Base-by-base conservation (phyloP, 1,140 invertebrate genomes). In the Manduca sexta region DNA sequence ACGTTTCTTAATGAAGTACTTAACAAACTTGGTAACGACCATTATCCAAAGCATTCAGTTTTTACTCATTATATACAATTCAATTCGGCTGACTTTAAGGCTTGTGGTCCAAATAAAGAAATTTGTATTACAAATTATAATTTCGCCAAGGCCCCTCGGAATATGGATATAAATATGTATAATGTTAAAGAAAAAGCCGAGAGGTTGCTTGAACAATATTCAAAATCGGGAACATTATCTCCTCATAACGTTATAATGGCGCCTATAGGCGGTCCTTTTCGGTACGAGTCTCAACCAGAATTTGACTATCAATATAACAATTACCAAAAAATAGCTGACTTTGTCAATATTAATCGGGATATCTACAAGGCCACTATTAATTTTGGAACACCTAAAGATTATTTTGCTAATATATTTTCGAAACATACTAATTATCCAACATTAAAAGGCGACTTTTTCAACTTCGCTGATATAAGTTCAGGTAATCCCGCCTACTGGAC, bases 301-400 rank as follows among this genome's bases (percentile, higher is more conserved):
- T 95, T 94, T 91, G 92, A 95, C 65, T 94, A 94, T 68, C 95
- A 97, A 69, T 95, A 94, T 64, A 89, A 88, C 15, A 96, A 95
- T 69, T 96, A 95, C 71, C 90, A 92, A 45, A 89, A 90, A 56
- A 80, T 97, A 11, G 90, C 94, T 21, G 89, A 95, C 45, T 94
- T 92, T 60, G 92, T 96, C 34, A 96, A 96, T 67, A 80, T 83
- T 8, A 87, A 91, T 31, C 88, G 89, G 13, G 86, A 92, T 10
- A 88, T 90, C 26, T 92, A 92, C 64, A 91, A 92, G 69, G 90
- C 92, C 0, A 91, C 91, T 45, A 87, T 96, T 16, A 67, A 88
- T 26, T 97, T 97, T 67, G 95, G 95, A 1, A 97, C 95, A 0
- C 90, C 94, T 0, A 90, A 88, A 16, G 92, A 95, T 64, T 97